Conservation (phyloP, 2,113 vertebrate species). For the Hepsetus odoe region DNA sequence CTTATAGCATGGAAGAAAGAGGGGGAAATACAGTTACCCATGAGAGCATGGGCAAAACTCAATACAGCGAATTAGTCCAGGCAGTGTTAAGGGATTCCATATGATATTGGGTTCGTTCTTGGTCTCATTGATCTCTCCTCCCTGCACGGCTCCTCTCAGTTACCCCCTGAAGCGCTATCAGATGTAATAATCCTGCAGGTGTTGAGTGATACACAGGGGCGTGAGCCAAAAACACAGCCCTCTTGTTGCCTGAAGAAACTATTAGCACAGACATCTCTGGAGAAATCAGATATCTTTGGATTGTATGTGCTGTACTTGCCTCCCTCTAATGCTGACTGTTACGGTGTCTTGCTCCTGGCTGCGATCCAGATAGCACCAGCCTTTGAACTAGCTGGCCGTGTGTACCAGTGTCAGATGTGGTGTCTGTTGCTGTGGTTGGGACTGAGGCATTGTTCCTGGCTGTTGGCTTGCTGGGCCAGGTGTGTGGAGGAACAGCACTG, state of each 20-base stretch:
- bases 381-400: constrained; percentile 17
- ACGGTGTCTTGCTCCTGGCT: constrained; percentile 25
- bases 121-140: constrained; percentile 5
- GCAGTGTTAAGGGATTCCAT: background rate
- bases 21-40: background rate
- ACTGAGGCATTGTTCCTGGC: constrained; percentile 18
- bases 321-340: constrained; percentile 12
- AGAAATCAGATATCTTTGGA: constrained; percentile 41
- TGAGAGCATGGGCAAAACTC: constrained; percentile 8
- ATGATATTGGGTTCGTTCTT: constrained; percentile 3
- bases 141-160: background rate
- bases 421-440: background rate
- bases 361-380: constrained; percentile 28
- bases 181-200: constrained; percentile 38
- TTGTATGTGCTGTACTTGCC: constrained; percentile 17
- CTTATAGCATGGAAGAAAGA: background rate
- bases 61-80: constrained; percentile 16
- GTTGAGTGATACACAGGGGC: constrained; percentile 40
- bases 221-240: constrained; percentile 30
- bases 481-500: constrained; percentile 11
- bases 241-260: constrained; percentile 40
- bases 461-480: background rate
- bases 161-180: constrained; percentile 31
- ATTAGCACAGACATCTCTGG: constrained; percentile 38
- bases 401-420: constrained; percentile 10